phyloP scores from a whole-genome alignment of 2,797 vertebrate genomes.

The Petrocephalus schoutedeni region DNA sequence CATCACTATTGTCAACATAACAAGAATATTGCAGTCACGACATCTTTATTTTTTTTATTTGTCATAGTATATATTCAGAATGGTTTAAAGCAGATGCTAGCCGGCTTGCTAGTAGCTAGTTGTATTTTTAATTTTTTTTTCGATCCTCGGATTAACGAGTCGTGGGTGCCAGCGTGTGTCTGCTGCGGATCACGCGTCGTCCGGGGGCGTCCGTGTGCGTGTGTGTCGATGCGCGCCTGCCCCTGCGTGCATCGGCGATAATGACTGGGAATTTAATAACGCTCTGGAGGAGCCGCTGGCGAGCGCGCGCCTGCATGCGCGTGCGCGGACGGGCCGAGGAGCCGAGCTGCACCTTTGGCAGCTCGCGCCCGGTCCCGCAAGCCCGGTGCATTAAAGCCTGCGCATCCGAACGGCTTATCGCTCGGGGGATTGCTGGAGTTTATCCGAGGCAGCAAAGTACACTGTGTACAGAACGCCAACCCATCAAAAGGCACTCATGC shows the following conservation, averaged over 20 bases:
- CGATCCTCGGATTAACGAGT: conserved; percentile 27
- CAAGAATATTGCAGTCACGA: neutral
- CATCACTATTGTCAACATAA: neutral
- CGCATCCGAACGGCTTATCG: neutral
- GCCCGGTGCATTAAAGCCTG: neutral
- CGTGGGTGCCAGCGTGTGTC: conserved; percentile 1
- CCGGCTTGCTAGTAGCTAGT: conserved; percentile 14
- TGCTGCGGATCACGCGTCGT: conserved; percentile 21
- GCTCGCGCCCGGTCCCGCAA: neutral
- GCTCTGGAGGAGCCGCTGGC: neutral
- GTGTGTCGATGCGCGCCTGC: neutral
- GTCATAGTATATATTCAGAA: neutral
- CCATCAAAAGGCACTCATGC: neutral
- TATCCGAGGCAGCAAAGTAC: neutral
- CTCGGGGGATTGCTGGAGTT: neutral
- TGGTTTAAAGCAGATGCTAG: neutral
- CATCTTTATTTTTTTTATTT: neutral
- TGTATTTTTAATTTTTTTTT: neutral
- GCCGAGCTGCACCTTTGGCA: neutral
- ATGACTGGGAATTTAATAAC: neutral
- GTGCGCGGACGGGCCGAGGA: neutral
- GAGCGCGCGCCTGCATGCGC: neutral
- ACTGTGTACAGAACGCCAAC: neutral
- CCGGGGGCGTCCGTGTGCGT: neutral
- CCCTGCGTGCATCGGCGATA: neutral